phyloP scores from a whole-genome alignment of 2,888 invertebrate species.

The Anoncus sp. region DNA sequence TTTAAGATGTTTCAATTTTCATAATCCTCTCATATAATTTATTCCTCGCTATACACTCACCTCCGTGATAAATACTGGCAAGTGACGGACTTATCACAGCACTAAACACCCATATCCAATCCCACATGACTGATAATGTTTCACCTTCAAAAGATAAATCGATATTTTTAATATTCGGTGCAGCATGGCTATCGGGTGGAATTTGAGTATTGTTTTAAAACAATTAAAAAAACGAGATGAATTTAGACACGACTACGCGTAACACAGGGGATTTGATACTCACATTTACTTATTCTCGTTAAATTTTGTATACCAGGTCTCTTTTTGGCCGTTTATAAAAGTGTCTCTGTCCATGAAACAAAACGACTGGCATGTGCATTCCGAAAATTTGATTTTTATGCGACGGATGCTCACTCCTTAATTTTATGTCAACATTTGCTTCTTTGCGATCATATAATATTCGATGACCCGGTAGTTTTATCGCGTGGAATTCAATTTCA shows the following conservation, averaged over 20 bases:
- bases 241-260: too few species aligned
- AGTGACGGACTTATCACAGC: constrained; percentile 25
- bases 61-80: constrained; percentile 3
- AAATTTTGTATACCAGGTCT: background rate
- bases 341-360: too few species aligned
- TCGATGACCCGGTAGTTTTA: constrained; percentile 19
- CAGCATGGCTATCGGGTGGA: background rate
- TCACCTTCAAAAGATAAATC: background rate
- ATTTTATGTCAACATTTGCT: constrained; percentile 25
- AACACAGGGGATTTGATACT: too few species aligned
- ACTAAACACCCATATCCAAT: constrained; percentile 41
- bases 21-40: background rate
- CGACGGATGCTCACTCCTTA: background rate
- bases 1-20: background rate
- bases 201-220: too few species aligned
- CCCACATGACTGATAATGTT: constrained; percentile 43
- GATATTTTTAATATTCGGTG: background rate
- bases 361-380: constrained; percentile 19
- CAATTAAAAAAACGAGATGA: too few species aligned
- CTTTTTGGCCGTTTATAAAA: too few species aligned
- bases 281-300: too few species aligned
- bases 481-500: background rate
- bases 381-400: constrained; percentile 46
- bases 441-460: constrained; percentile 39
- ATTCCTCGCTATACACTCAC: constrained; percentile 12